Evolutionary conservation across 2,797 vertebrate genomes (phyloP).

Genomic region (Sebastiscus albofasciatus): DNA sequence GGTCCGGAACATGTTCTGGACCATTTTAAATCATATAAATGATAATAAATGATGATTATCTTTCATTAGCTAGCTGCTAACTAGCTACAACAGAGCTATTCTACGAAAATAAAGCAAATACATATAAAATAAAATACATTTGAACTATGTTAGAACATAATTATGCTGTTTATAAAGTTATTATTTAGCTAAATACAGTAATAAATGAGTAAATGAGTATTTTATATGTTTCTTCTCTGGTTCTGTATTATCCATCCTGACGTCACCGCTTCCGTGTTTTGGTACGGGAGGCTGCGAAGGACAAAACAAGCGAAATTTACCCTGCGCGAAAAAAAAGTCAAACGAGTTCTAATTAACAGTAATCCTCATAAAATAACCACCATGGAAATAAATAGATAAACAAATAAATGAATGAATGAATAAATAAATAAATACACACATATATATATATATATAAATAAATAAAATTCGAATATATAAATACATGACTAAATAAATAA

Average conservation of each 20-base stretch:
- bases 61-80: constrained; percentile 14
- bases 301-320: constrained; percentile 6
- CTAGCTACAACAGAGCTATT: constrained; percentile 10
- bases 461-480: no score
- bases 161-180: rapidly evolving
- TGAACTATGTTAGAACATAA: rapidly evolving
- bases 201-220: rapidly evolving
- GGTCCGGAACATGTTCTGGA: constrained; percentile 74
- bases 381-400: not conserved
- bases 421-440: not conserved
- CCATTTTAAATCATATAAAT: constrained; percentile 30
- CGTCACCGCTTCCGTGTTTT: constrained; percentile 59
- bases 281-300: constrained; percentile 39
- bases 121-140: rapidly evolving
- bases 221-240: rapidly evolving
- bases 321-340: not conserved
- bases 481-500: no score
- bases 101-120: not conserved
- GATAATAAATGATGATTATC: no score
- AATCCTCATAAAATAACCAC: rapidly evolving
- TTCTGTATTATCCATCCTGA: not conserved
- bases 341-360: not conserved
- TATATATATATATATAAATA: not conserved
- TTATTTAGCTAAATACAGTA: rapidly evolving
- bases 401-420: rapidly evolving